Base-by-base conservation (phyloP, 2,113 vertebrate genomes). In the Oenanthe oenanthe region DNA sequence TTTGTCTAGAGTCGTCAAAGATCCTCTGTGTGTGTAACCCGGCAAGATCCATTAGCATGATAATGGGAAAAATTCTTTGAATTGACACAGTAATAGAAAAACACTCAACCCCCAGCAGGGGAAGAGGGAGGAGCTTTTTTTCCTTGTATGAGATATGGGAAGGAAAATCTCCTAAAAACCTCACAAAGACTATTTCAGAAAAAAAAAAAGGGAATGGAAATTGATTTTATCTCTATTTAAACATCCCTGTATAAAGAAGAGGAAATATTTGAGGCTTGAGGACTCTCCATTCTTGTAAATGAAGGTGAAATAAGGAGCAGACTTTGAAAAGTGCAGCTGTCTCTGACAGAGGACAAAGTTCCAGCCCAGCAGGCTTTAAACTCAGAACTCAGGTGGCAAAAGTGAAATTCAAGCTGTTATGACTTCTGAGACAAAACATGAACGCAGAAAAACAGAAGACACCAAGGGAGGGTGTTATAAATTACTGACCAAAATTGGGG, bases 231-330 rank as follows among this genome's bases (percentile, higher is more conserved):
- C n/a, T 28, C 4, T 2, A 2, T 60, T 72, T 79, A 38, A 68
- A 16, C 2, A 3, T 28, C 5, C 8, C 31, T 1, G 0, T 34
- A 9, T 29, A 78, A 53, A 53, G 36, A 38, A 10, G 3, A 77
- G 6, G 22, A 74, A 74, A 40, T 32, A 43, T 3, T 6, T 40
- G 51, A 81, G 8, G 24, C 24, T 57, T 0, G 0, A 71, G 29
- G 34, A 14, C 8, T 58, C 51, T 38, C 26, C 32, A 22, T 54
- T 88, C 29, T 51, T 58, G 17, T 17, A 75, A 57, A 42, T 15
- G 22, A 45, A 14, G 13, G 2, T 48, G 17, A 62, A 26, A 13
- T 31, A 50, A 62, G 22, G 28, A 54, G 4, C 7, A 22, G 26
- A 15, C 4, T 9, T 1, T 10, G 6, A 53, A 29, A 82, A 32